Evolutionary conservation across 2,888 invertebrate species (phyloP).

Genomic region (Geotrupes spiniger): DNA sequence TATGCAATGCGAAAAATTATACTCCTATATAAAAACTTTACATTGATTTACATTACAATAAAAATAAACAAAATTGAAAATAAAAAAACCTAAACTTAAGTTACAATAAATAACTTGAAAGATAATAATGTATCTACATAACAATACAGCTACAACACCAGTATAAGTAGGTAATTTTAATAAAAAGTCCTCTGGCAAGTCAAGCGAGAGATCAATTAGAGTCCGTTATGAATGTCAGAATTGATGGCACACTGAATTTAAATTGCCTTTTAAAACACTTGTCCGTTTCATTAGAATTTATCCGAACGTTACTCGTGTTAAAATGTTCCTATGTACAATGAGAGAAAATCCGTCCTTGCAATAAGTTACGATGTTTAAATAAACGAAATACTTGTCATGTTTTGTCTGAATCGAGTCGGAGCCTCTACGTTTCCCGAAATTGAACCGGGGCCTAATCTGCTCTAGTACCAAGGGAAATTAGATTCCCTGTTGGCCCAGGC

Average conservation of each 20-base stretch:
- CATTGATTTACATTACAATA: slow-evolving; percentile 43
- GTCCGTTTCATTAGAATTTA: slow-evolving; percentile 13
- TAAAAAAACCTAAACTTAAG: slow-evolving; percentile 23
- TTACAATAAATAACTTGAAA: slow-evolving; percentile 47
- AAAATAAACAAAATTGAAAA: slow-evolving; percentile 38
- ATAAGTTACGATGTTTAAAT: slow-evolving; percentile 20
- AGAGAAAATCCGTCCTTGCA: slow-evolving; percentile 11
- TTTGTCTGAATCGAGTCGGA: slow-evolving; percentile 18
- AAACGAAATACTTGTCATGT: slow-evolving; percentile 30
- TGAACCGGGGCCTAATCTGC: slow-evolving; percentile 12
- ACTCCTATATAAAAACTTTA: no score
- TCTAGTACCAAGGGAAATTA: slow-evolving; percentile 47
- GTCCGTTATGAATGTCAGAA: slow-evolving; percentile 25
- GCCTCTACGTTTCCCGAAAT: slow-evolving; percentile 10
- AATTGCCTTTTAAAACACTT: slow-evolving; percentile 31
- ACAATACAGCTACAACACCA: slow-evolving; percentile 52
- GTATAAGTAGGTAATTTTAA: slow-evolving; percentile 35
- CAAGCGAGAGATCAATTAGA: slow-evolving; percentile 33
- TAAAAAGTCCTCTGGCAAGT: slow-evolving; percentile 42
- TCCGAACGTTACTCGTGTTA: slow-evolving; percentile 6
- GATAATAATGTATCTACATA: slow-evolving; percentile 50
- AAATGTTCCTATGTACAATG: slow-evolving; percentile 13
- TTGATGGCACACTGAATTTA: slow-evolving; percentile 46
- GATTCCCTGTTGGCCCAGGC: slow-evolving; percentile 57
- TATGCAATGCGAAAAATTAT: slow-evolving; percentile 36